Conservation (phyloP, 2,113 vertebrate species). For the Perca fluviatilis region DNA sequence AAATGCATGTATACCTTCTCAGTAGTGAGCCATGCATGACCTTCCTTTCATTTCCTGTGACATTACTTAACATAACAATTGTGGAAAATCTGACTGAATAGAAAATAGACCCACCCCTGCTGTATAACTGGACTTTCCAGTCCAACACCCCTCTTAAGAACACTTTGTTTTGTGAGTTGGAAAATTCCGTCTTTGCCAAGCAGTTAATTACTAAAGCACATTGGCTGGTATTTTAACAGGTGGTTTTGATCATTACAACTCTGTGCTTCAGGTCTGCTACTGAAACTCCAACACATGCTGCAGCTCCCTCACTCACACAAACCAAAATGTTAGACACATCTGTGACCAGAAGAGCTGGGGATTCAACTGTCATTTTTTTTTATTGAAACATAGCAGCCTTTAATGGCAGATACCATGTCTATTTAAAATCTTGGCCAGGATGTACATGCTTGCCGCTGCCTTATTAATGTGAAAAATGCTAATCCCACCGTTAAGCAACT, state of each 20-base stretch:
- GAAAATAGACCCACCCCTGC: conserved; percentile 15
- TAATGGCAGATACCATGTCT: not conserved
- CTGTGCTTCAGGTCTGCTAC: not conserved
- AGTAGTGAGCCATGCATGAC: conserved; percentile 1
- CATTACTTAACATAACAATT: conserved; percentile 22
- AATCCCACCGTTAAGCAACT: not conserved
- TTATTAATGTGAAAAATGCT: conserved; percentile 1
- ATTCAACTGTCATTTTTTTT: not conserved
- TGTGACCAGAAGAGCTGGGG: not conserved
- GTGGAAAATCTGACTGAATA: conserved; percentile 33
- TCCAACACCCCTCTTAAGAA: conserved; percentile 17
- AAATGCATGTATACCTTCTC: not conserved
- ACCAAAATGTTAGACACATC: not conserved
- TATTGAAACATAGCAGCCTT: not conserved
- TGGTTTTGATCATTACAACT: conserved; percentile 52
- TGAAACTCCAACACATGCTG: not conserved
- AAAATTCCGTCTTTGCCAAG: conserved; percentile 50
- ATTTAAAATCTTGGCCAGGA: not conserved
- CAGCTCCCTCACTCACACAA: not conserved
- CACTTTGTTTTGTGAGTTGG: conserved; percentile 51
- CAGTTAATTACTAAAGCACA: conserved; percentile 39
- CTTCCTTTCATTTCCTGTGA: conserved; percentile 28
- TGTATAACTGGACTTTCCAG: conserved; percentile 47
- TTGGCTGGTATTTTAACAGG: conserved; percentile 55
- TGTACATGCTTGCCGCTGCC: not conserved